Evolutionary conservation across 2,888 invertebrate species (phyloP), one percentile per base, ranked within the genome.

Genomic region (Drosophila mulleri): DNA sequence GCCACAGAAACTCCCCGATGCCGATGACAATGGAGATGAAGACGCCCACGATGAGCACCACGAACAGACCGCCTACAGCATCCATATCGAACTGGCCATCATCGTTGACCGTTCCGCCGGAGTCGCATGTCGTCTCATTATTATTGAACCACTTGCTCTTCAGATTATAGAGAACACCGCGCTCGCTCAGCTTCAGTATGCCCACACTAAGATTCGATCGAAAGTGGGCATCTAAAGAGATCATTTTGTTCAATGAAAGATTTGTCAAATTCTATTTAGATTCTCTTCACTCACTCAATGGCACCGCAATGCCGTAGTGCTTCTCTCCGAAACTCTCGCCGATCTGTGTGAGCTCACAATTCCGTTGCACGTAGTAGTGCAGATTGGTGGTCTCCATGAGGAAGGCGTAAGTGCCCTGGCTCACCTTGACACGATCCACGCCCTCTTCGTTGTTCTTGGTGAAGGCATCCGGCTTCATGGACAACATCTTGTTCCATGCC

Each of bases 371-470:
- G 81, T 95, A 96, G 93, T 98, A 99, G 93, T 99, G 98, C 79
- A 99, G 96, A 45, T 96, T 96, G 0, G 98, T 96, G 23, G 98
- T 98, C 94, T 99, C 99, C 97, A 99, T 98, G 62, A 99, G 95
- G 92, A 97, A 99, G 1, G 98, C 99, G 92, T 98, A 99, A 75
- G 94, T 95, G 14, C 96, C 95, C 85, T 95, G 95, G 63, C 95
- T 96, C 84, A 94, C 94, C 42, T 94, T 91, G 0, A 98, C 98
- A 23, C 97, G 94, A 58, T 96, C 95, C 7, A 97, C 96, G 1
- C 98, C 99, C 87, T 98, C 97, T 3, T 95, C 94, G 89, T 98
- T 98, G 84, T 94, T 95, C 37, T 93, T 94, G 2, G 96, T 95
- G 91, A 98, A 98, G 0, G 97, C 97, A 12, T 95, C 95, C 0